Evolutionary conservation across 2,797 vertebrate genomes (phyloP).

Genomic region (Menidia menidia): DNA sequence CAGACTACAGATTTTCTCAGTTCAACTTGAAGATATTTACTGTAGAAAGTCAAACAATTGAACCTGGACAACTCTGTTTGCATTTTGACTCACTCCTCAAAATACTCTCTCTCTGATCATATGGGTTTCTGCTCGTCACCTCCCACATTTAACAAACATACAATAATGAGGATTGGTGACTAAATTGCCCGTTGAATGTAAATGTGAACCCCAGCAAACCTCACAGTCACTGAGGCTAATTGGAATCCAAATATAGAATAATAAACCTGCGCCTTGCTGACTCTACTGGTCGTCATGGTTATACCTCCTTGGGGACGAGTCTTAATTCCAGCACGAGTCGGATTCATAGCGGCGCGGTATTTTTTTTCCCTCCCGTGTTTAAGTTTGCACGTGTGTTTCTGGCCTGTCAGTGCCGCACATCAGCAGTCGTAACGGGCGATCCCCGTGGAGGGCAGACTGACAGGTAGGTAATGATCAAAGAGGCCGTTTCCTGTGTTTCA

Average conservation of each 20-base stretch:
- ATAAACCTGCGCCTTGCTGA: constrained; percentile 65
- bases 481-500: constrained; percentile 79
- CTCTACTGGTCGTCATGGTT: constrained; percentile 73
- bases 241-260: constrained; percentile 77
- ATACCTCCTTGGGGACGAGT: constrained; percentile 66
- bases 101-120: constrained; percentile 44
- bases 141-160: constrained; percentile 48
- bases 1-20: constrained; percentile 24
- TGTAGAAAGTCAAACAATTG: constrained; percentile 40
- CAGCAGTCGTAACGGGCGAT: constrained; percentile 75
- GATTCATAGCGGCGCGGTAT: constrained; percentile 35
- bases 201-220: constrained; percentile 46
- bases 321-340: constrained; percentile 66
- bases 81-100: constrained; percentile 27
- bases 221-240: constrained; percentile 67
- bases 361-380: constrained; percentile 44
- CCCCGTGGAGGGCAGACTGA: constrained; percentile 81
- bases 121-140: constrained; percentile 35
- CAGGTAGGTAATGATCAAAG: constrained; percentile 88
- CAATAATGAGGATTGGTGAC: constrained; percentile 35
- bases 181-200: constrained; percentile 43
- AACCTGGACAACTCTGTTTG: constrained; percentile 43
- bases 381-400: constrained; percentile 70
- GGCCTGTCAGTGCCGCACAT: constrained; percentile 80
- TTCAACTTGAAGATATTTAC: constrained; percentile 3